phyloP scores from a whole-genome alignment of 2,888 invertebrate genomes.

The Zygaena filipendulae region DNA sequence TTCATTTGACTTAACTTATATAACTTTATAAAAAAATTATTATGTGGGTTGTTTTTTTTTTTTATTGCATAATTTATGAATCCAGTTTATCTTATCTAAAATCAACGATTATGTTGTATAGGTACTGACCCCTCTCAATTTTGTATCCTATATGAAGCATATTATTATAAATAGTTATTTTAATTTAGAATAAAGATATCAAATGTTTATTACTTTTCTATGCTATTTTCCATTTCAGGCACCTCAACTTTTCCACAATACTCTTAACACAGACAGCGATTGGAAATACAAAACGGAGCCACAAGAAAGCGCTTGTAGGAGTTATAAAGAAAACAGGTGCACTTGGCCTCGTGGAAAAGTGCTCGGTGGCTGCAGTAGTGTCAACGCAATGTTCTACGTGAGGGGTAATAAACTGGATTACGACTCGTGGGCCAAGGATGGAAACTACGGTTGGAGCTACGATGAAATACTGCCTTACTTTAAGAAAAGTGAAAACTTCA shows the following conservation, averaged over 20 bases:
- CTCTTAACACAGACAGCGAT: slow-evolving; percentile 38
- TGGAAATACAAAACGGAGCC: slow-evolving; percentile 68
- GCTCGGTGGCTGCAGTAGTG: slow-evolving; percentile 57
- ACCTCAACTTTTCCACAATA: slow-evolving; percentile 32
- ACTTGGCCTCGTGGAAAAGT: slow-evolving; percentile 71
- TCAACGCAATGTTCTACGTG: slow-evolving; percentile 61
- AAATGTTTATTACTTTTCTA: too few relatives aligned
- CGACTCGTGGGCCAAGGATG: slow-evolving; percentile 59
- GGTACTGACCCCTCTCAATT: too few relatives aligned
- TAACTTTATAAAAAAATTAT: too few relatives aligned
- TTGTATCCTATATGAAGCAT: too few relatives aligned
- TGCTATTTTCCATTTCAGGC: too few relatives aligned
- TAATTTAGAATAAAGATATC: too few relatives aligned
- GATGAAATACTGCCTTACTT: slow-evolving; percentile 19
- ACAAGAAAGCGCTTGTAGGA: slow-evolving; percentile 41
- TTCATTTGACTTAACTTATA: too few relatives aligned
- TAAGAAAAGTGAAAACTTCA: slow-evolving; percentile 18
- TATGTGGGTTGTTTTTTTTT: too few relatives aligned
- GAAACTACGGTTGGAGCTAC: slow-evolving; percentile 62
- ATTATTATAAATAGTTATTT: too few relatives aligned
- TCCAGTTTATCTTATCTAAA: too few relatives aligned
- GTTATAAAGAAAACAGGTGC: slow-evolving; percentile 37
- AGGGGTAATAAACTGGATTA: slow-evolving; percentile 64
- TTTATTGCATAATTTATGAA: too few relatives aligned
- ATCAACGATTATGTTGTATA: too few relatives aligned